A percentile compares a stretch with the other conserved stretches of the same genome.
Evolutionary conservation across 30 jellyfish, hydroid and myxozoan species (phyloP).

Genomic region (Cassiopea xamachana): DNA sequence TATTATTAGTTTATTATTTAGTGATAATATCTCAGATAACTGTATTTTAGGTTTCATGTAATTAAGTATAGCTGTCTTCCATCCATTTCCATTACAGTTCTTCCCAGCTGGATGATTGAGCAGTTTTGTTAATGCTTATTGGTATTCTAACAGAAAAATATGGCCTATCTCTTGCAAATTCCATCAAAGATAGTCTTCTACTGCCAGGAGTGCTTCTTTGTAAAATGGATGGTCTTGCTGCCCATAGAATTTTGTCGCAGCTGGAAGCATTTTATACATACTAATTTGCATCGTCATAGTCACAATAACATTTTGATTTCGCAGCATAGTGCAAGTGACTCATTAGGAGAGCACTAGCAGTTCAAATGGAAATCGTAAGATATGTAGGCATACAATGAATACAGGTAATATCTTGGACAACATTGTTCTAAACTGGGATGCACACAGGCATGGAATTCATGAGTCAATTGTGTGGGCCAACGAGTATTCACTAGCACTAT

Average conservation of each 20-base stretch:
- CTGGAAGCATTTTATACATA: slow-evolving; percentile 3
- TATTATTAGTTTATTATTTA: no score
- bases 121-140: slow-evolving; percentile 18
- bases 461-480: slow-evolving; percentile 96
- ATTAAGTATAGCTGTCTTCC: no score
- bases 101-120: slow-evolving; percentile 23
- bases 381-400: slow-evolving; percentile 59
- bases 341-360: slow-evolving; percentile 91
- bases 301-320: slow-evolving; percentile 74
- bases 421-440: slow-evolving; percentile 94
- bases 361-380: slow-evolving; percentile 84
- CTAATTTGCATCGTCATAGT: not conserved
- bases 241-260: not conserved
- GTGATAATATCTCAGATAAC: no score
- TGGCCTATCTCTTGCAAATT: slow-evolving; percentile 81
- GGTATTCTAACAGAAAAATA: slow-evolving; percentile 65
- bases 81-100: no score
- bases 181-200: slow-evolving; percentile 60
- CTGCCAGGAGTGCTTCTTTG: slow-evolving; percentile 4
- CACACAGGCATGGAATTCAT: slow-evolving; percentile 81
- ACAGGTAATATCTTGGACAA: slow-evolving; percentile 84
- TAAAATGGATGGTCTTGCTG: slow-evolving; percentile 19
- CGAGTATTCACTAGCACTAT: slow-evolving; percentile 42
- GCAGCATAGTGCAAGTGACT: slow-evolving; percentile 93
- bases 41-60: no score